phyloP scores from a whole-genome alignment of 1,140 invertebrate genomes.

The Monomorium pharaonis region DNA sequence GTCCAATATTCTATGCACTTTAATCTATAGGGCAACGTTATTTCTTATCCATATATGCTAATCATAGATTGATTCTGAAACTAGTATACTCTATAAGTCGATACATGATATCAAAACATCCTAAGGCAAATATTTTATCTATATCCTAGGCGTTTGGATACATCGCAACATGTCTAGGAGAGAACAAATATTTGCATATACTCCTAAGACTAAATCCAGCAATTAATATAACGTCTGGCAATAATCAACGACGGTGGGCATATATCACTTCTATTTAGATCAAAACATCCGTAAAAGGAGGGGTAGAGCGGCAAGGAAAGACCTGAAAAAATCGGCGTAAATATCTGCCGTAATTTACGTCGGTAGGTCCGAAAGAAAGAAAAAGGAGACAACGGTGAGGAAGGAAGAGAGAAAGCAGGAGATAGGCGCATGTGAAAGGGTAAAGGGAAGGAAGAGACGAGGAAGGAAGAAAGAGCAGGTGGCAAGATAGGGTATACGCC shows the following conservation, averaged over 20 bases:
- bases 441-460: conserved; percentile 31
- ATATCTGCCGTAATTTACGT: conserved; percentile 70
- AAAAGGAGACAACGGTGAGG: background rate
- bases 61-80: conserved; percentile 34
- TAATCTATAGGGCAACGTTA: background rate
- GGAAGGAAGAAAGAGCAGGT: conserved; percentile 79
- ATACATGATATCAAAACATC: background rate
- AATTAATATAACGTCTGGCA: conserved; percentile 27
- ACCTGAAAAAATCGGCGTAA: conserved; percentile 45
- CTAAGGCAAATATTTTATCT: conserved; percentile 4
- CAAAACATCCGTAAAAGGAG: conserved; percentile 14
- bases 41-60: background rate
- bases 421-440: conserved; percentile 23
- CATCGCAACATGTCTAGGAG: background rate
- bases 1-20: background rate
- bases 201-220: background rate
- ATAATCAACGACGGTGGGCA: conserved; percentile 4
- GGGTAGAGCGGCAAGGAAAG: conserved; percentile 14
- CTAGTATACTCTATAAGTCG: too few species aligned
- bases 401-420: conserved; percentile 20
- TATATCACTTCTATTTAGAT: conserved; percentile 43
- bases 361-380: conserved; percentile 38
- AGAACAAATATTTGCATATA: conserved; percentile 3
- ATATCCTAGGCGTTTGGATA: background rate
- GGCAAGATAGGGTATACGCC: conserved; percentile 80